These are phyloP conservation scores for Cephus sareptanus DNA, from an alignment of 2,888 invertebrate species.

Conservation along the genomic window DNA sequence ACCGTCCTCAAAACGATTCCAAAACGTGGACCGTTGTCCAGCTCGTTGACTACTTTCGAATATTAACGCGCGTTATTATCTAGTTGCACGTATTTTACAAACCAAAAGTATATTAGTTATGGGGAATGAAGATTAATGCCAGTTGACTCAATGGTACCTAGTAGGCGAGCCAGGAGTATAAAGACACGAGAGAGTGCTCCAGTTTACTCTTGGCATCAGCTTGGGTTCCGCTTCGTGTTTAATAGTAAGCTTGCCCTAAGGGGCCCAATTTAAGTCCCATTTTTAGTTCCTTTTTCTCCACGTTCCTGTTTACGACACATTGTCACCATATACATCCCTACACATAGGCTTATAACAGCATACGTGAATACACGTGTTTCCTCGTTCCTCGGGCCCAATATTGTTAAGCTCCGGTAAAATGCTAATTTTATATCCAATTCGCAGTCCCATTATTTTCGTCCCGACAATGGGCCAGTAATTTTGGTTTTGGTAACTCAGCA, in stretches of 20 bases:
- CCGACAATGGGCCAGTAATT: background rate
- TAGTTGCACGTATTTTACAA: background rate
- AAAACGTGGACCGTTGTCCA: background rate
- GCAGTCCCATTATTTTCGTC: background rate
- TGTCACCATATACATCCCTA: background rate
- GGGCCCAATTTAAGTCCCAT: background rate
- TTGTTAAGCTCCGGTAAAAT: background rate
- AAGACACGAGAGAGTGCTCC: background rate
- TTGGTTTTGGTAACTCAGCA: background rate
- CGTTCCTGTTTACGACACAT: background rate
- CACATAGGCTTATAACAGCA: background rate
- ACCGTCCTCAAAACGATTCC: background rate
- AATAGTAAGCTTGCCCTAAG: background rate
- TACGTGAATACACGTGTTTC: background rate
- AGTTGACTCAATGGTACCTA: background rate
- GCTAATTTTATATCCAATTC: background rate
- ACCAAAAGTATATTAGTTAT: conserved; percentile 1
- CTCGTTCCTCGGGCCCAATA: background rate
- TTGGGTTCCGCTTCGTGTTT: background rate
- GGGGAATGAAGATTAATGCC: conserved; percentile 1
- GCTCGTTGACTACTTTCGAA: background rate
- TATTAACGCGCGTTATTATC: background rate
- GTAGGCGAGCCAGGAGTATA: background rate
- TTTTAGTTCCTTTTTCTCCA: background rate
- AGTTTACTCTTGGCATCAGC: background rate